Percentiles rank a stretch among this genome's conserved stretches.
These are phyloP conservation scores for Tylochromis polylepis DNA, from an alignment of 2,113 vertebrate species.

Conservation along the genomic window DNA sequence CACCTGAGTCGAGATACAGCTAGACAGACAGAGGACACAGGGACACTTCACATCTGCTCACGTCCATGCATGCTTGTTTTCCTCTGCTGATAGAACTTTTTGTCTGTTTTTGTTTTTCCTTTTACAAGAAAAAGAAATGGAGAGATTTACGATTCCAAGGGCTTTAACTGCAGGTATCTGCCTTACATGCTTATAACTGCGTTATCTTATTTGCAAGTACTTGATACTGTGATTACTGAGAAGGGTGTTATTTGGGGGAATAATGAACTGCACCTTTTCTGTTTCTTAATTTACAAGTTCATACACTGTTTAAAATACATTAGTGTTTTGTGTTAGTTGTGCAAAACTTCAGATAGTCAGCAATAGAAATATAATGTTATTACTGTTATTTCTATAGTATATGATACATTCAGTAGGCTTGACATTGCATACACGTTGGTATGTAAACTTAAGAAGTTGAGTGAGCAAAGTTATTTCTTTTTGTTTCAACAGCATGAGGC, in stretches of 20 bases:
- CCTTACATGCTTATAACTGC: neutral
- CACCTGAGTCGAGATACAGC: slow-evolving; percentile 7
- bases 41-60: neutral
- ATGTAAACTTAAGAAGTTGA: neutral
- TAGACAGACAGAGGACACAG: slow-evolving; percentile 20
- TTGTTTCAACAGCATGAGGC: neutral
- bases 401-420: neutral
- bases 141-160: neutral
- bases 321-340: neutral
- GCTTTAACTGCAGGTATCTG: neutral
- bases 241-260: neutral
- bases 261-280: neutral
- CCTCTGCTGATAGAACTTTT: neutral
- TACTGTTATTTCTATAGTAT: neutral
- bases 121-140: neutral
- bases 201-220: neutral
- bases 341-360: neutral
- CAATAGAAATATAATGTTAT: neutral
- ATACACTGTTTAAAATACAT: neutral
- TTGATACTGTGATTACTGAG: neutral
- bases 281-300: neutral
- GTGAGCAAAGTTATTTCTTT: neutral
- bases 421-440: neutral
- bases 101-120: neutral
- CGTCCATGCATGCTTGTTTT: neutral